Base-by-base conservation (phyloP, 2,888 invertebrate species). In the Sycophila texana region DNA sequence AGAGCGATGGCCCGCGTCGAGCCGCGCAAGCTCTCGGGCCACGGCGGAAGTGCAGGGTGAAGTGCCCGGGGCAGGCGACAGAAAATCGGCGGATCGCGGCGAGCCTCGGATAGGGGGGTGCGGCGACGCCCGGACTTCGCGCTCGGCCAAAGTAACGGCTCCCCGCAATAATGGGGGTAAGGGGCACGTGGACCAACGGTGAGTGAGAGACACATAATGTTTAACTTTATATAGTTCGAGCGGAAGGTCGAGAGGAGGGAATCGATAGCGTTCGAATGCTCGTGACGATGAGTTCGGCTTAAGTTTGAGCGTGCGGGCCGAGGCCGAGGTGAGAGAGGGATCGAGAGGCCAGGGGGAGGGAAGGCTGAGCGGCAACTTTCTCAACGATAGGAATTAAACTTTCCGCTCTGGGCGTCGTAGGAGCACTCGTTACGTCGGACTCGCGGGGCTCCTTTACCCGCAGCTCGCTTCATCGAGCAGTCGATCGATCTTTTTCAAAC, bases 321-420 rank as follows among this genome's bases (percentile, higher is more conserved):
- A 70, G 57, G 55, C 14, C 10, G 22, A 16, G 39, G 39, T 39
- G 20, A 61, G 55, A 39, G 68, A 63, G 63, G 53, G 70, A 47
- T 39, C 39, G 67, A 70, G 66, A 26, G 61, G 18, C 20, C 20
- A n/a, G 26, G 26, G 60, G 26, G 49, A 14, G 30, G n/a, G 39
- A 49, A 22, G 47, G 74, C 47, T 76, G 71, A 65, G 77, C 74
- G 70, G 79, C 78, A 82, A 82, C 81, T 80, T 79, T 77, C 70
- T 57, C 78, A 82, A 70, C 83, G 78, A 82, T 80, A 82, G 81
- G 83, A 84, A 84, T 83, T 82, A 84, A 84, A 85, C 83, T 84
- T 82, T 83, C 79, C 81, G 82, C 83, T 82, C 81, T 80, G 66
- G 76, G 30, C 68, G 72, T 78, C 63, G 75, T 72, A 63, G 70